These are phyloP conservation scores for Choristoneura fumiferana DNA, from an alignment of 1,140 invertebrate genomes.

Conservation along the genomic window DNA sequence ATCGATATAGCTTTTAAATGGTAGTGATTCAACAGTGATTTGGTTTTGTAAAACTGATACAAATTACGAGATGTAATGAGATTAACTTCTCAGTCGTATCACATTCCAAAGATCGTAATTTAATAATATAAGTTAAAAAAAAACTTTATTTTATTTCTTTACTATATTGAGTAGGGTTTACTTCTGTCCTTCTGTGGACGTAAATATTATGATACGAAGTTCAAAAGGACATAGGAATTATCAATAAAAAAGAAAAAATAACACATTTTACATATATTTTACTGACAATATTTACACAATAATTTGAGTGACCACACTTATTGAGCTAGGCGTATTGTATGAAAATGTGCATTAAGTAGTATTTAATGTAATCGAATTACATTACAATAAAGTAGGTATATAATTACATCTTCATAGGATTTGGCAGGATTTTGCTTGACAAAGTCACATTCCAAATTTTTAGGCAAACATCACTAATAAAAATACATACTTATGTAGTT, in stretches of 20 bases:
- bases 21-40: too few relatives aligned
- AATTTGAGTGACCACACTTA: slow-evolving; percentile 75
- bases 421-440: slow-evolving; percentile 74
- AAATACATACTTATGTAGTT: slow-evolving; percentile 35
- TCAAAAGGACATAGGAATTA: background rate
- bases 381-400: slow-evolving; percentile 58
- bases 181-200: background rate
- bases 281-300: slow-evolving; percentile 76
- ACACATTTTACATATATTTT: slow-evolving; percentile 76
- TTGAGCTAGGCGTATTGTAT: slow-evolving; percentile 73
- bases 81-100: too few relatives aligned
- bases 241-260: slow-evolving; percentile 40
- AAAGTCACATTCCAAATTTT: slow-evolving; percentile 58
- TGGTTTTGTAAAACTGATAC: too few relatives aligned
- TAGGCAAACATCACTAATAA: slow-evolving; percentile 33
- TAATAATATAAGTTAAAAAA: background rate
- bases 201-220: background rate
- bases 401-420: slow-evolving; percentile 43
- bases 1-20: too few relatives aligned
- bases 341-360: slow-evolving; percentile 72
- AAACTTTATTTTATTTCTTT: background rate
- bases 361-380: slow-evolving; percentile 68
- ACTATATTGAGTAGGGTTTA: background rate
- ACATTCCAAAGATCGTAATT: background rate
- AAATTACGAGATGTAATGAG: too few relatives aligned